Conservation (phyloP, 2,888 invertebrate genomes). For the Helleia helle region DNA sequence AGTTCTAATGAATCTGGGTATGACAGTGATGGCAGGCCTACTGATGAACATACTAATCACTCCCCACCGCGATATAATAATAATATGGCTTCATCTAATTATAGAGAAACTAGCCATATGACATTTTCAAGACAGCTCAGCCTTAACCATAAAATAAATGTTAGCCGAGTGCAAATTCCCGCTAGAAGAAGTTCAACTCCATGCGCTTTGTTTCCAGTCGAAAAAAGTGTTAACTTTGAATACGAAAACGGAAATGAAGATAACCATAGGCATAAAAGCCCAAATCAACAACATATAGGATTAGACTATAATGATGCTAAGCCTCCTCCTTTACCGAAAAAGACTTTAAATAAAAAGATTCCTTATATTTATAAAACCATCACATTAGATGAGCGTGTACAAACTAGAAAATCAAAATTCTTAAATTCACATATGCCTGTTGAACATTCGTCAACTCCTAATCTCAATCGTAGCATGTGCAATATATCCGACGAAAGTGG, state of each 20-base stretch:
- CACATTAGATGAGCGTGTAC: constrained; percentile 63
- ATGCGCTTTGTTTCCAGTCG: constrained; percentile 58
- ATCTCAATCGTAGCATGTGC: constrained; percentile 37
- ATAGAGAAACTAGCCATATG: constrained; percentile 41
- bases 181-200: constrained; percentile 62
- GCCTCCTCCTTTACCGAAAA: constrained; percentile 64
- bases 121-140: constrained; percentile 59
- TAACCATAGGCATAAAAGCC: constrained; percentile 26
- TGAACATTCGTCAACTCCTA: constrained; percentile 45
- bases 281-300: constrained; percentile 21
- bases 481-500: constrained; percentile 42
- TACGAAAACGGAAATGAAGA: constrained; percentile 44
- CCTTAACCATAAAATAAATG: constrained; percentile 60
- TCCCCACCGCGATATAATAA: constrained; percentile 70
- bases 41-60: constrained; percentile 69
- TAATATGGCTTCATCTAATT: constrained; percentile 42
- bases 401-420: constrained; percentile 65
- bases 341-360: constrained; percentile 53
- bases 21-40: constrained; percentile 82
- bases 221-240: constrained; percentile 45
- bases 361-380: constrained; percentile 62
- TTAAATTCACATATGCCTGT: constrained; percentile 57
- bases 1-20: constrained; percentile 90
- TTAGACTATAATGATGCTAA: constrained; percentile 52
- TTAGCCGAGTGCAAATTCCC: constrained; percentile 53